Conservation (phyloP, 2,113 vertebrate genomes). For the Taxidea taxus region DNA sequence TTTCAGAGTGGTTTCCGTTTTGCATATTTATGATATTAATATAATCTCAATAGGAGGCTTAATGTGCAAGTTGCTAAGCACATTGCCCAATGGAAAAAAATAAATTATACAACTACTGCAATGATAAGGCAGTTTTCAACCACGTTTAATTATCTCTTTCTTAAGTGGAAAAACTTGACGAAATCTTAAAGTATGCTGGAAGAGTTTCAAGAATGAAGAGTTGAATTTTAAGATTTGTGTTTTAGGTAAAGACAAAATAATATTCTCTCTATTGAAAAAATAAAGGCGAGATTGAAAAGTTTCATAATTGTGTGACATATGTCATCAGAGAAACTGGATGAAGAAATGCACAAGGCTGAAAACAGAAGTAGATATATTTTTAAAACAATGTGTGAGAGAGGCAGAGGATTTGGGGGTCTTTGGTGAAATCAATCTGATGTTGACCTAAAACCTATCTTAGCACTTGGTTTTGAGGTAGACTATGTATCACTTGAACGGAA, state of each 20-base stretch:
- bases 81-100: constrained; percentile 40
- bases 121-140: constrained; percentile 63
- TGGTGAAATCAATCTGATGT: neutral
- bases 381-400: neutral
- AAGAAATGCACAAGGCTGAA: neutral
- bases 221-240: constrained; percentile 43
- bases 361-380: neutral
- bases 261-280: neutral
- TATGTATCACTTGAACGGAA: neutral
- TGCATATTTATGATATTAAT: constrained; percentile 76
- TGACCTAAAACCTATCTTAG: neutral
- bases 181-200: constrained; percentile 19
- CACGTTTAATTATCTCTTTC: constrained; percentile 49
- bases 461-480: neutral
- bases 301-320: neutral
- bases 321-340: neutral
- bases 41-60: constrained; percentile 63
- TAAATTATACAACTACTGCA: constrained; percentile 22
- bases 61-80: constrained; percentile 68
- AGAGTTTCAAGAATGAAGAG: constrained; percentile 39
- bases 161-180: constrained; percentile 45
- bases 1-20: constrained; percentile 65
- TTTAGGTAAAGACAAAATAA: constrained; percentile 42
- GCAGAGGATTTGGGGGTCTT: neutral
- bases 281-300: neutral